These are phyloP conservation scores for Conger conger DNA, from an alignment of 2,113 vertebrate genomes.

Conservation along the genomic window DNA sequence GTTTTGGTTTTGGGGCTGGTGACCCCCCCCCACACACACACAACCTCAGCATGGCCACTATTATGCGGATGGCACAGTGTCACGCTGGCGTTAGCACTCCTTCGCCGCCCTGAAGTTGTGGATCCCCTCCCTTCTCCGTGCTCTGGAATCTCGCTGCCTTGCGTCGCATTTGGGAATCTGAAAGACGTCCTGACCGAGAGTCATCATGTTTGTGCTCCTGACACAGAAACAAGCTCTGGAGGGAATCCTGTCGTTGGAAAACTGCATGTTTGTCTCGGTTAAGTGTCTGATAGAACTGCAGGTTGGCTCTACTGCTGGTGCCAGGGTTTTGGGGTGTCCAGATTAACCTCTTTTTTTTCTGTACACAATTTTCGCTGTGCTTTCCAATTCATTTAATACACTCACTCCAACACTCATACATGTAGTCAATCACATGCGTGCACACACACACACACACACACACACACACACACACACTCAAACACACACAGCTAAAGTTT, in stretches of 20 bases:
- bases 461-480: neutral
- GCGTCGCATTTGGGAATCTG: neutral
- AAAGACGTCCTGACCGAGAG: neutral
- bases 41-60: conserved; percentile 67
- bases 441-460: neutral
- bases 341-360: neutral
- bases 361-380: neutral
- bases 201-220: neutral
- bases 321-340: neutral
- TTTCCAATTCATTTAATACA: neutral
- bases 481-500: conserved; percentile 4
- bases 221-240: neutral
- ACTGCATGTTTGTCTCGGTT: neutral
- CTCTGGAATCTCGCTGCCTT: neutral
- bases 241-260: neutral
- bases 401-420: neutral
- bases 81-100: conserved; percentile 63
- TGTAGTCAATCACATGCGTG: neutral
- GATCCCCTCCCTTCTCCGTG: conserved; percentile 37
- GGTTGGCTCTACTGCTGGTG: neutral
- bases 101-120: conserved; percentile 55
- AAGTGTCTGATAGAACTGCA: neutral
- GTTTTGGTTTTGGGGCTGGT: conserved; percentile 65
- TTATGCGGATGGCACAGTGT: conserved; percentile 64
- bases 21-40: conserved; percentile 67